These are phyloP conservation scores for Leptodactylus fuscus DNA, from an alignment of 2,113 vertebrate species.

Conservation along the genomic window DNA sequence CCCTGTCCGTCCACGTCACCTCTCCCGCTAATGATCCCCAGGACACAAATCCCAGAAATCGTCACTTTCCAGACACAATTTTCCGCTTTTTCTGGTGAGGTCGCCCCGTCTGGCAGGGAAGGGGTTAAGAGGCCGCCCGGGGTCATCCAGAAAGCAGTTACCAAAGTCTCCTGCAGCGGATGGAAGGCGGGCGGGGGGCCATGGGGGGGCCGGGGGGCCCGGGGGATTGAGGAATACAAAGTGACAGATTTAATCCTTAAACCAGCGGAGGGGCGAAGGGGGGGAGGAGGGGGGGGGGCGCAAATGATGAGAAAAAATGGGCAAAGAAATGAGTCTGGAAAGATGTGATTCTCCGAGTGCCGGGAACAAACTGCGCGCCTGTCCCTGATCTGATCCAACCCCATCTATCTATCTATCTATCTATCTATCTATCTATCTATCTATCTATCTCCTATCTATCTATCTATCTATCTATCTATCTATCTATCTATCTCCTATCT, in stretches of 20 bases:
- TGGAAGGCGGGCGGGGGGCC: no score
- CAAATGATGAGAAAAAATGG: constrained; percentile 81
- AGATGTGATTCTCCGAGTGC: constrained; percentile 76
- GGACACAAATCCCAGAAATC: neutral
- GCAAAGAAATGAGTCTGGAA: constrained; percentile 89
- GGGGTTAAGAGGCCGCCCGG: constrained; percentile 59
- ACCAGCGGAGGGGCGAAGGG: constrained; percentile 75
- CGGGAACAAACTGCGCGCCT: constrained; percentile 4
- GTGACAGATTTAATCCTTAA: constrained; percentile 76
- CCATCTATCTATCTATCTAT: constrained; percentile 12
- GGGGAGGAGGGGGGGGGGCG: constrained; percentile 71
- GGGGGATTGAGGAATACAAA: constrained; percentile 76
- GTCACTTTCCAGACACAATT: constrained; percentile 15
- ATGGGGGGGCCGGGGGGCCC: constrained; percentile 56
- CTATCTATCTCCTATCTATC: neutral
- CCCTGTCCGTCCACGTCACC: neutral
- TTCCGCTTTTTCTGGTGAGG: constrained; percentile 61
- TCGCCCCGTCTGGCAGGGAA: constrained; percentile 53
- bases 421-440: constrained; percentile 27
- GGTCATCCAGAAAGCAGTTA: constrained; percentile 54
- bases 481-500: neutral
- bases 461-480: neutral
- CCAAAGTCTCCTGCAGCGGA: constrained; percentile 30
- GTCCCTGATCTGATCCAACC: constrained; percentile 66
- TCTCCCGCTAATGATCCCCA: neutral